These are phyloP conservation scores for Onchidella celtica DNA, from an alignment of 2,888 invertebrate genomes.

Conservation along the genomic window DNA sequence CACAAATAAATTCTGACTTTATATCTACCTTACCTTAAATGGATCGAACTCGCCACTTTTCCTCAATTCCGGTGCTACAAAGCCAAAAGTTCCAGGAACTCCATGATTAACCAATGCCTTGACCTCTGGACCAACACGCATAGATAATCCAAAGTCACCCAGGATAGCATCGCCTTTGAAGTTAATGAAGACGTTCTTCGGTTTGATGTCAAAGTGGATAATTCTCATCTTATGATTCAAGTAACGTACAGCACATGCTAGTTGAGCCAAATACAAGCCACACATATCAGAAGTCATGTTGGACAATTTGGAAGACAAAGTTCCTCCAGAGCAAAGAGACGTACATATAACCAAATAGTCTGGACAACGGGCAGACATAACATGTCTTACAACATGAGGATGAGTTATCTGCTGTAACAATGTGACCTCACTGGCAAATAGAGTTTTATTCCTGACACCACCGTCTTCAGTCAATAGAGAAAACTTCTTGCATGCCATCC, in stretches of 20 bases:
- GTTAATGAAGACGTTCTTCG: conserved; percentile 1
- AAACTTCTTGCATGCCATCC: neutral
- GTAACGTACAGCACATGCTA: conserved; percentile 15
- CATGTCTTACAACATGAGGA: conserved; percentile 4
- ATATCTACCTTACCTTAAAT: neutral
- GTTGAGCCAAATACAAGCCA: neutral
- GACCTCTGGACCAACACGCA: neutral
- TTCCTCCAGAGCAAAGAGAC: neutral
- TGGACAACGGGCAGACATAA: neutral
- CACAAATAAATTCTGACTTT: too few relatives aligned
- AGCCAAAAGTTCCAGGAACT: neutral
- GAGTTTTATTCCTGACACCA: neutral
- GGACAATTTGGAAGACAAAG: neutral
- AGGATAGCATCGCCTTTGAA: neutral
- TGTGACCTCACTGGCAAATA: neutral
- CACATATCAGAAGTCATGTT: neutral
- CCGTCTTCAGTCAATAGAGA: neutral
- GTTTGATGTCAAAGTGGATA: neutral
- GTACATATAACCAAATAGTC: conserved; percentile 13
- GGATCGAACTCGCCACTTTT: neutral
- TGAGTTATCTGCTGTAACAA: neutral
- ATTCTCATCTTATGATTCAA: neutral
- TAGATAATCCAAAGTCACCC: conserved; percentile 4
- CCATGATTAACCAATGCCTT: neutral
- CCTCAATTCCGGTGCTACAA: neutral